Conservation (phyloP, 1,140 invertebrate species). For the Propsilocerus akamusi region DNA sequence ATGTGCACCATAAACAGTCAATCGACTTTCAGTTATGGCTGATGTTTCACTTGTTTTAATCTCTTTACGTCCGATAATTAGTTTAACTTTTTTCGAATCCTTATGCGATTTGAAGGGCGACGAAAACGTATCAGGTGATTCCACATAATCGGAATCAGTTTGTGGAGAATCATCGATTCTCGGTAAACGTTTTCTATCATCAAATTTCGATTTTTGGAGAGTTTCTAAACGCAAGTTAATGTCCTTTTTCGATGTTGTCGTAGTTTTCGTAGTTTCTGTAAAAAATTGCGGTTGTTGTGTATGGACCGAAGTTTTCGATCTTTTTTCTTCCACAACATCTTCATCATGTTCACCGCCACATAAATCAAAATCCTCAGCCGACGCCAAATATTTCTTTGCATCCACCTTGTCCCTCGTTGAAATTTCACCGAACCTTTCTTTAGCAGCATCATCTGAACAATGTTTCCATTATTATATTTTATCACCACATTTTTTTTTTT, state of each 20-base stretch:
- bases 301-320: background rate
- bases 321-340: background rate
- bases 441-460: slow-evolving; percentile 1
- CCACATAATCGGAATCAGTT: background rate
- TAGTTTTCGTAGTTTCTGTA: background rate
- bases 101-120: background rate
- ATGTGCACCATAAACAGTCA: slow-evolving; percentile 26
- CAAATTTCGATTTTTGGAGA: background rate
- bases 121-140: background rate
- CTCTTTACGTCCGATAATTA: slow-evolving; percentile 30
- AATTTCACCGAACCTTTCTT: background rate
- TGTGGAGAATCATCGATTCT: background rate
- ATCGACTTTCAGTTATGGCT: slow-evolving; percentile 27
- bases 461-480: too few species aligned
- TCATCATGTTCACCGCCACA: background rate
- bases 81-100: slow-evolving; percentile 23
- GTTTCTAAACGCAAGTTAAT: background rate
- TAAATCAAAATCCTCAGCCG: slow-evolving; percentile 6
- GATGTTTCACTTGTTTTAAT: slow-evolving; percentile 27
- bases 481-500: too few species aligned
- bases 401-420: background rate
- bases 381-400: slow-evolving; percentile 5
- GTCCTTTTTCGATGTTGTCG: background rate
- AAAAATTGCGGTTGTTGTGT: background rate
- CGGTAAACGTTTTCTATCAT: background rate